Conservation (phyloP, 2,113 vertebrate species). For the Lophura nycthemera region DNA sequence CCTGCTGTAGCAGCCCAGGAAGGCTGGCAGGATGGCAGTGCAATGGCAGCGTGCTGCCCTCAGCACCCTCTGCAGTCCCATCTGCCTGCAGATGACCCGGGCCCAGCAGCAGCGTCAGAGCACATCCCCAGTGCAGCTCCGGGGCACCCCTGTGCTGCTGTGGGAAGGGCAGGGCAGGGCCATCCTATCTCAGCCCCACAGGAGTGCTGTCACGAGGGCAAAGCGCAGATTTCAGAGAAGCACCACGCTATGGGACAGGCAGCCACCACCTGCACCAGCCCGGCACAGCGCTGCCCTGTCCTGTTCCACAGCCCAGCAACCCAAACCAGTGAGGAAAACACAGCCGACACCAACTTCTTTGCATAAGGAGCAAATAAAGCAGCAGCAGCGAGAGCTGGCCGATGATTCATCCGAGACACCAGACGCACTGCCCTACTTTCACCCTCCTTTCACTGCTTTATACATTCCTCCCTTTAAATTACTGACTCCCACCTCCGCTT, state of each 20-base stretch:
- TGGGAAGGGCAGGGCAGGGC: not conserved
- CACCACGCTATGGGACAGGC: rapidly evolving
- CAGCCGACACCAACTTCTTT: not conserved
- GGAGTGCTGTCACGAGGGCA: not conserved
- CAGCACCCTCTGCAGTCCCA: not conserved
- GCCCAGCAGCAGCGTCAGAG: not conserved
- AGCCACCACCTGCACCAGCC: not conserved
- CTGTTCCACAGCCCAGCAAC: not conserved
- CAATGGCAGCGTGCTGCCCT: too few species aligned
- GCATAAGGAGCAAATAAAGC: not conserved
- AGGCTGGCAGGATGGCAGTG: too few species aligned
- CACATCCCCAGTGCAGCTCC: rapidly evolving
- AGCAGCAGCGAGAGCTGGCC: not conserved
- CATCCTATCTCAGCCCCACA: not conserved
- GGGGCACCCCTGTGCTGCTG: not conserved
- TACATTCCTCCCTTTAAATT: not conserved
- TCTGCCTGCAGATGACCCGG: not conserved
- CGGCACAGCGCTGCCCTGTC: not conserved
- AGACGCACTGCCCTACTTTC: not conserved
- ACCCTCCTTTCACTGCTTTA: not conserved
- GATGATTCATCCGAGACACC: not conserved
- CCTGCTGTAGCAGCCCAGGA: not conserved
- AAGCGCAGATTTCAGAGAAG: slow-evolving; percentile 14
- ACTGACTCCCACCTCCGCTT: not conserved
- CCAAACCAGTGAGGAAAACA: not conserved